Conservation (phyloP, 2,888 invertebrate species). For the Apodemia zela region DNA sequence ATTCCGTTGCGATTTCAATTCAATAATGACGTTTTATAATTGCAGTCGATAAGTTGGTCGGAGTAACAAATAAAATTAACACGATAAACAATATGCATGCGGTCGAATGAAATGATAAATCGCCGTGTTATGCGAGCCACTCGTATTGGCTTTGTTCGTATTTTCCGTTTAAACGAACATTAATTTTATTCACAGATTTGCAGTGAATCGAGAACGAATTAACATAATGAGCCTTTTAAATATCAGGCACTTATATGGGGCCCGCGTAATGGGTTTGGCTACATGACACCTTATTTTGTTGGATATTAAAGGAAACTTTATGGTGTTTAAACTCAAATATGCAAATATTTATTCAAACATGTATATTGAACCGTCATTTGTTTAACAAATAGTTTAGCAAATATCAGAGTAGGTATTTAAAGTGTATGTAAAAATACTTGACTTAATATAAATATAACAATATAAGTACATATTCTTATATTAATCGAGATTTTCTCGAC, state of each 20-base stretch:
- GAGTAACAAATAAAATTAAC: constrained; percentile 70
- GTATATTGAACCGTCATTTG: no score
- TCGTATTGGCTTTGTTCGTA: constrained; percentile 68
- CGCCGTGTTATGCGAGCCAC: constrained; percentile 53
- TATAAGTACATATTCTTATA: no score
- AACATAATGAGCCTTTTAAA: constrained; percentile 71
- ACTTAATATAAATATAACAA: no score
- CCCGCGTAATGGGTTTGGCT: constrained; percentile 32
- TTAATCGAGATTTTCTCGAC: no score
- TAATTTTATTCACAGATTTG: constrained; percentile 74
- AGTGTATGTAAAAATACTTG: no score
- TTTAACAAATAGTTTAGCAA: no score
- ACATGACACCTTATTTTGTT: constrained; percentile 30
- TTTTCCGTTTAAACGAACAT: constrained; percentile 74
- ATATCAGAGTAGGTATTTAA: no score
- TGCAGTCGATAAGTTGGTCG: constrained; percentile 58
- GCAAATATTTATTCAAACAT: no score
- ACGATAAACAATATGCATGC: constrained; percentile 66
- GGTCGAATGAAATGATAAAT: constrained; percentile 70
- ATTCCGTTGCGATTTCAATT: constrained; percentile 57
- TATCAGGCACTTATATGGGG: constrained; percentile 45
- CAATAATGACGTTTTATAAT: constrained; percentile 64
- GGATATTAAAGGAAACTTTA: constrained; percentile 1
- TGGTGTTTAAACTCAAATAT: background rate
- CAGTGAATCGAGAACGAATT: constrained; percentile 69